phyloP scores from a whole-genome alignment of 2,888 invertebrate genomes.

The Euplexia lucipara region DNA sequence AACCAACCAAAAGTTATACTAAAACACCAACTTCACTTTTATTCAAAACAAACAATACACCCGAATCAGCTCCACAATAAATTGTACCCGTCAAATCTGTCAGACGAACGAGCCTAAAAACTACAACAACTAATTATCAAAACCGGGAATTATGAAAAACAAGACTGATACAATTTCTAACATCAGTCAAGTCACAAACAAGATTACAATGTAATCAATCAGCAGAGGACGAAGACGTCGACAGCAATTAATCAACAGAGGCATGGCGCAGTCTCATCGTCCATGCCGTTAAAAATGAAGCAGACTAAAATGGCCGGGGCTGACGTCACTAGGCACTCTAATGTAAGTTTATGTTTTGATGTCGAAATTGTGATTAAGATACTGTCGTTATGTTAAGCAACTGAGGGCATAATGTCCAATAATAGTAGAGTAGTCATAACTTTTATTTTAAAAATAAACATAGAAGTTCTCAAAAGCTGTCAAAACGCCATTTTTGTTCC shows the following conservation, averaged over 20 bases:
- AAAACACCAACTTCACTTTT: not conserved
- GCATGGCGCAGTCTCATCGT: conserved; percentile 68
- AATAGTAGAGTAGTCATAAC: too few relatives aligned
- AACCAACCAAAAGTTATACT: not conserved
- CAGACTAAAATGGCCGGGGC: conserved; percentile 40
- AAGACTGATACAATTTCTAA: conserved; percentile 77
- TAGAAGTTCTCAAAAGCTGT: too few relatives aligned
- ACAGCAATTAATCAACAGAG: conserved; percentile 85
- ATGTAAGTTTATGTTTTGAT: conserved; percentile 8
- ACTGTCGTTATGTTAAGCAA: too few relatives aligned
- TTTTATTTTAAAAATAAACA: too few relatives aligned
- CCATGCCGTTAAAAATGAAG: conserved; percentile 69
- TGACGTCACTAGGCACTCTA: conserved; percentile 43
- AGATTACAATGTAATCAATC: conserved; percentile 89
- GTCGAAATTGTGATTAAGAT: not conserved
- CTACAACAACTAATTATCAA: conserved; percentile 69
- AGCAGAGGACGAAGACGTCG: conserved; percentile 76
- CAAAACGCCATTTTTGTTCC: too few relatives aligned
- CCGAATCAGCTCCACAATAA: conserved; percentile 31
- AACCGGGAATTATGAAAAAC: conserved; percentile 74
- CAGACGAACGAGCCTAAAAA: conserved; percentile 56
- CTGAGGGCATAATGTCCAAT: too few relatives aligned
- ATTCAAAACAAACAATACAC: conserved; percentile 19
- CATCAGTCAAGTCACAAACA: conserved; percentile 89
- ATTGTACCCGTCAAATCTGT: conserved; percentile 46